These are phyloP conservation scores for Pungitius pungitius DNA, from an alignment of 2,113 vertebrate genomes.

Conservation along the genomic window DNA sequence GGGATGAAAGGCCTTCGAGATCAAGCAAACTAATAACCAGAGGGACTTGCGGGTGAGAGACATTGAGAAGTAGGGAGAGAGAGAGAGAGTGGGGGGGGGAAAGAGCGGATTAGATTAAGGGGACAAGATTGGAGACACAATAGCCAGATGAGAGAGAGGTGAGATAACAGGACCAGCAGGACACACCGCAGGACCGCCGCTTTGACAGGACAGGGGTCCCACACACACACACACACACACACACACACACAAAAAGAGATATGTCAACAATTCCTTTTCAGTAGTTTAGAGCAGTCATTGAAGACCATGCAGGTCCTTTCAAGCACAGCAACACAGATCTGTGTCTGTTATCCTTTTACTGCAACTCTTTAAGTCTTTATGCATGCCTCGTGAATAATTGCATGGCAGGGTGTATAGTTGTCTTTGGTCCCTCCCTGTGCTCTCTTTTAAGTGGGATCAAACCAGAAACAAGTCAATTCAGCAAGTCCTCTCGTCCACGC, in stretches of 20 bases:
- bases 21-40: constrained; percentile 59
- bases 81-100: background rate
- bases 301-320: background rate
- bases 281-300: background rate
- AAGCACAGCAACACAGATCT: background rate
- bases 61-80: constrained; percentile 24
- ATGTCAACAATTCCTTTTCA: background rate
- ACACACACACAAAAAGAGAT: constrained; percentile 11
- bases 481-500: constrained; percentile 8
- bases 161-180: constrained; percentile 59
- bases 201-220: constrained; percentile 52
- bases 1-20: constrained; percentile 55
- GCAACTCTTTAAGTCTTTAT: constrained; percentile 6
- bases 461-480: constrained; percentile 46
- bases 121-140: constrained; percentile 64
- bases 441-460: constrained; percentile 33
- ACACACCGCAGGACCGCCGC: constrained; percentile 63
- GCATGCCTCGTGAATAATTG: constrained; percentile 23
- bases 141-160: constrained; percentile 60
- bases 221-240: constrained; percentile 22
- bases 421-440: constrained; percentile 25
- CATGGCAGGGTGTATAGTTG: constrained; percentile 17
- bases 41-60: constrained; percentile 38
- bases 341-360: constrained; percentile 4
- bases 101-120: constrained; percentile 54